Base-by-base conservation (phyloP, 2,888 invertebrate species). In the Baccha elongata region DNA sequence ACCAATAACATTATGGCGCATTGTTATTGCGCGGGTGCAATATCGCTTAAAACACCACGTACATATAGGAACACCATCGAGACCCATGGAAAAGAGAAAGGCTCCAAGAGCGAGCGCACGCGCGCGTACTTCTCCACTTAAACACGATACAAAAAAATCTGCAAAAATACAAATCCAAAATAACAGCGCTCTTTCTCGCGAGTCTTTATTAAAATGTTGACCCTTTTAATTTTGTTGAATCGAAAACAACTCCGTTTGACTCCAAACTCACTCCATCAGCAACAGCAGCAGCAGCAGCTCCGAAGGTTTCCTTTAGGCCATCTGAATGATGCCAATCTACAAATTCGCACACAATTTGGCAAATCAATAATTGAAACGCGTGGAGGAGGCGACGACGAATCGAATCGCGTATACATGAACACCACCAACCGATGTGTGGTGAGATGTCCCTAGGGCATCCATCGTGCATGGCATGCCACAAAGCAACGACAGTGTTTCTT, bases 1-100 rank as follows among this genome's bases (percentile, higher is more conserved):
- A 71, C 71, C 81, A 60, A 53, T 67, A 42, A 64, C n/a, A n/a
- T 76, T 76, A 81, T 76, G 67, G 71, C 44, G 71, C 71, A 76
- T 76, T 81, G 76, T 78, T 78, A 78, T 73, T 84, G 84, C 84
- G 84, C 84, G 84, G 84, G 84, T 84, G 84, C 84, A 74, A 79
- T n/a, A n/a, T 79, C 73, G 65, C 84, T 79, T 83, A 50, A 71
- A 64, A 53, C 81, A 76, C 60, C 60, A 11, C 40, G n/a, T n/a
- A n/a, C 37, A 40, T 1, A 53, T 40, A 55, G 35, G 42, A 19
- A 75, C 65, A 64, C 62, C 44, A 75, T 10, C 80, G 13, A 65
- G 44, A 71, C 23, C 37, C 42, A 67, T 62, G 75, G 46, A 76
- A 79, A 83, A 83, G 83, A 83, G 83, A 83, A 83, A 83, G 83